Conservation (phyloP, 2,113 vertebrate species). For the Pelecanoides urinatrix region DNA sequence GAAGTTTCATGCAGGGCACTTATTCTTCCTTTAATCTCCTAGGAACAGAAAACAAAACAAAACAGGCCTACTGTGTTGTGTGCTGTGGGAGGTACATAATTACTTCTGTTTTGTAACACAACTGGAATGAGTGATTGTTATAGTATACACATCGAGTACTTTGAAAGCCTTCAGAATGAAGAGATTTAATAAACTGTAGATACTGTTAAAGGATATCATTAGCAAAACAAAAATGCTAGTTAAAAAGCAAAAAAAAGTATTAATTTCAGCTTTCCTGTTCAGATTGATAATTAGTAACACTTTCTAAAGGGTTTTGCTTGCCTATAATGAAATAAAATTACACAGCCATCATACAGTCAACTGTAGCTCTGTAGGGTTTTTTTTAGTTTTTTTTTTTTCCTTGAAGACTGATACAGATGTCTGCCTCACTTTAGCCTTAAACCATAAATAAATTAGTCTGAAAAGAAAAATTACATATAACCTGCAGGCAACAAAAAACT, state of each 20-base stretch:
- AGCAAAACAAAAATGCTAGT: neutral
- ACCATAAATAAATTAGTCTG: neutral
- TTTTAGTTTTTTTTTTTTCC: neutral
- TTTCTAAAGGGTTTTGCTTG: neutral
- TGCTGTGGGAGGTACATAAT: neutral
- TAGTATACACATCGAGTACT: accelerated
- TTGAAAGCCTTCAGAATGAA: neutral
- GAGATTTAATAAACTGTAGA: neutral
- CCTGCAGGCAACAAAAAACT: neutral
- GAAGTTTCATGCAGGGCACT: neutral
- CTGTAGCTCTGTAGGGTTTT: neutral
- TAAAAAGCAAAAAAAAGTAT: neutral
- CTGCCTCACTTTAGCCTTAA: neutral
- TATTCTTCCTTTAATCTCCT: neutral
- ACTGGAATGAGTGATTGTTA: neutral
- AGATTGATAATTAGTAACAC: neutral
- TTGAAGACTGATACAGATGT: neutral
- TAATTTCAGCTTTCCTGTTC: neutral
- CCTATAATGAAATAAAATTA: neutral
- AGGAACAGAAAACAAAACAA: neutral
- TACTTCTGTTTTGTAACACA: neutral
- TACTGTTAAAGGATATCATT: neutral
- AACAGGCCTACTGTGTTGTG: neutral
- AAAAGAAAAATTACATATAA: neutral
- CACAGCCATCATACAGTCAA: neutral